phyloP scores from a whole-genome alignment of 2,797 vertebrate genomes.

The Nyctalus aviator region DNA sequence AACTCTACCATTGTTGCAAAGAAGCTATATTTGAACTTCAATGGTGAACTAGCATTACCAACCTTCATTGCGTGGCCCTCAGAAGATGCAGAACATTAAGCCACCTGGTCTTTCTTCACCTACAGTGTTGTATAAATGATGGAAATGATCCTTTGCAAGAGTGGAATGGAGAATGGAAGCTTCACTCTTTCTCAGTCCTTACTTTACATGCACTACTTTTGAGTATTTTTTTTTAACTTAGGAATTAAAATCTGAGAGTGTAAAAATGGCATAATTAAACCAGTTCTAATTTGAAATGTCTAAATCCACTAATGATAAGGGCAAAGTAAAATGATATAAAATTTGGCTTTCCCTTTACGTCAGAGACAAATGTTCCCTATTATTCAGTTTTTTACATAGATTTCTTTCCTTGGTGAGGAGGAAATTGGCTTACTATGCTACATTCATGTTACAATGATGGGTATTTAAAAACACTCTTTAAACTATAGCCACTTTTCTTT shows the following conservation, averaged over 20 bases:
- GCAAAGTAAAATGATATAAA: neutral
- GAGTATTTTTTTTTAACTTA: conserved; percentile 41
- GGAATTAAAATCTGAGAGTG: conserved; percentile 76
- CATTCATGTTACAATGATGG: conserved; percentile 22
- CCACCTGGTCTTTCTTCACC: conserved; percentile 90
- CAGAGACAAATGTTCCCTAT: conserved; percentile 5
- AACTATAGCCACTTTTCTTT: neutral
- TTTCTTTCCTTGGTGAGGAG: neutral
- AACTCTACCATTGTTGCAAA: conserved; percentile 49
- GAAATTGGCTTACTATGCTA: conserved; percentile 2
- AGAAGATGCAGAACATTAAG: conserved; percentile 82
- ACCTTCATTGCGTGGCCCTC: conserved; percentile 89
- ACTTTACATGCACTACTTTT: conserved; percentile 64
- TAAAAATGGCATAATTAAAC: conserved; percentile 72
- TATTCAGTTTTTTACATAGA: neutral
- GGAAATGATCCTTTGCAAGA: conserved; percentile 88
- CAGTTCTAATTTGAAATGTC: conserved; percentile 21
- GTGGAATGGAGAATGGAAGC: conserved; percentile 91
- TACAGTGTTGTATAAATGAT: conserved; percentile 88
- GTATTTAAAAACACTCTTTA: conserved; percentile 58
- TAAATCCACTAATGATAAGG: neutral
- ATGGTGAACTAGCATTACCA: conserved; percentile 87
- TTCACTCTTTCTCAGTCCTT: conserved; percentile 78
- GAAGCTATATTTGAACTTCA: conserved; percentile 73
- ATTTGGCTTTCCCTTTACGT: neutral